A percentile compares a stretch with the other conserved stretches of the same genome.
Evolutionary conservation across 2,888 invertebrate genomes (phyloP).

Genomic region (Nomada ferruginata): DNA sequence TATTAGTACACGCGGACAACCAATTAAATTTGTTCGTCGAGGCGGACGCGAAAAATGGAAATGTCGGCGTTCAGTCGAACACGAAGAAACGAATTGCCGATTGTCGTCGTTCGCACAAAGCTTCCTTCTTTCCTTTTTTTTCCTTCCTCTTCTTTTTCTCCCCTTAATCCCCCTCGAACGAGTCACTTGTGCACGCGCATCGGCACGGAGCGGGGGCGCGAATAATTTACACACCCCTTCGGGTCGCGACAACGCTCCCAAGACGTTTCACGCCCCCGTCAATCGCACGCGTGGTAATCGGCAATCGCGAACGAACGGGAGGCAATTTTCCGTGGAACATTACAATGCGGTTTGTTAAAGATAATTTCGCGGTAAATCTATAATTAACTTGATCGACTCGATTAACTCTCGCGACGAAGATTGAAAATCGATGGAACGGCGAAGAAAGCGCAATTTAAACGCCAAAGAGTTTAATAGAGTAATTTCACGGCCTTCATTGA

Average conservation of each 20-base stretch:
- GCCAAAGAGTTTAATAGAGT: slow-evolving; percentile 60
- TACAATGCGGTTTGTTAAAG: slow-evolving; percentile 57
- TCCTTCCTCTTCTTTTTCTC: neutral
- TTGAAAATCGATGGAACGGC: neutral
- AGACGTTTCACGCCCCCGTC: slow-evolving; percentile 55
- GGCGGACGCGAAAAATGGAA: slow-evolving; percentile 66
- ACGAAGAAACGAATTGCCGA: slow-evolving; percentile 61
- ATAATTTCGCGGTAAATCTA: slow-evolving; percentile 55
- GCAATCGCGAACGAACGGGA: slow-evolving; percentile 39
- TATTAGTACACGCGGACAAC: slow-evolving; percentile 64
- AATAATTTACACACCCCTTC: slow-evolving; percentile 61
- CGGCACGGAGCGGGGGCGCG: slow-evolving; percentile 27
- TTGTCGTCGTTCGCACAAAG: slow-evolving; percentile 51
- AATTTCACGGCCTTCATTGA: slow-evolving; percentile 47
- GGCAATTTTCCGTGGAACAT: slow-evolving; percentile 37
- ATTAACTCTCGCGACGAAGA: slow-evolving; percentile 4
- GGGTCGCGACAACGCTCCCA: slow-evolving; percentile 40
- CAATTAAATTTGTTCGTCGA: slow-evolving; percentile 69
- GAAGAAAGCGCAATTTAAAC: slow-evolving; percentile 35
- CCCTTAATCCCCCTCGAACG: neutral
- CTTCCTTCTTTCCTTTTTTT: slow-evolving; percentile 34
- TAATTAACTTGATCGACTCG: slow-evolving; percentile 53
- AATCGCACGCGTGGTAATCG: slow-evolving; percentile 58
- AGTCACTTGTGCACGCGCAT: slow-evolving; percentile 37
- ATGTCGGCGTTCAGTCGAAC: slow-evolving; percentile 58